Percentiles rank a stretch among this genome's conserved stretches.
phyloP scores from a whole-genome alignment of 2,113 vertebrate genomes.

The Saguinus imperator region DNA sequence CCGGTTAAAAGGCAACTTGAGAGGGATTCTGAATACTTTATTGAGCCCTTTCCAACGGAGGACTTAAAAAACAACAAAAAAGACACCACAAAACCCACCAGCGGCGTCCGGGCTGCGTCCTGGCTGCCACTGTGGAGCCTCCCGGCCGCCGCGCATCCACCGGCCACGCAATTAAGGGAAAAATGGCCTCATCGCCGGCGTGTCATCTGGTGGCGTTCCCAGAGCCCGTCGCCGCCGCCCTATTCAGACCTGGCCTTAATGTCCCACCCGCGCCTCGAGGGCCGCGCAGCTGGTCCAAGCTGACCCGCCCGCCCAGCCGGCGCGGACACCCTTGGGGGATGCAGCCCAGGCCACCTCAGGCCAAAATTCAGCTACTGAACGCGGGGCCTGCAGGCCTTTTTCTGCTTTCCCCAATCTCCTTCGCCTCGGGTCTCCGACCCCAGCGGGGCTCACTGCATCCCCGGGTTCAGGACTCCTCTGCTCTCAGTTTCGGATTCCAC shows the following conservation, averaged over 20 bases:
- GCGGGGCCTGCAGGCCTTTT: not conserved
- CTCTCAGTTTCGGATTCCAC: no score
- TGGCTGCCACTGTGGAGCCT: slow-evolving; percentile 53
- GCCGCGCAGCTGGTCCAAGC: slow-evolving; percentile 89
- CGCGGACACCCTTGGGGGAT: slow-evolving; percentile 16
- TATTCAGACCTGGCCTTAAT: slow-evolving; percentile 93
- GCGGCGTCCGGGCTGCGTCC: slow-evolving; percentile 34
- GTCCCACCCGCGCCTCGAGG: slow-evolving; percentile 94
- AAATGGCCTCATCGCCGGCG: slow-evolving; percentile 86
- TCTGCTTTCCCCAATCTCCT: not conserved
- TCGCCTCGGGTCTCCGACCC: not conserved
- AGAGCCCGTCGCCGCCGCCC: slow-evolving; percentile 91
- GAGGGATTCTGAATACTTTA: slow-evolving; percentile 91
- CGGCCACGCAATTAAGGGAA: slow-evolving; percentile 78
- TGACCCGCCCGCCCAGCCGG: slow-evolving; percentile 34
- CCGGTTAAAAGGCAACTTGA: slow-evolving; percentile 89
- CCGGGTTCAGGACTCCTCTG: not conserved
- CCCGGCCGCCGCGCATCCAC: slow-evolving; percentile 69
- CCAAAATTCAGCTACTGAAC: not conserved
- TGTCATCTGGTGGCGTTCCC: slow-evolving; percentile 98
- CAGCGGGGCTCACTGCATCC: not conserved
- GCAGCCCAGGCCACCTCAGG: not conserved
- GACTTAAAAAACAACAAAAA: slow-evolving; percentile 77
- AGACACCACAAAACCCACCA: slow-evolving; percentile 73
- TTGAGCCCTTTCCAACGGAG: slow-evolving; percentile 84